Conservation (phyloP, 2,113 vertebrate species). For the Galbula dea region DNA sequence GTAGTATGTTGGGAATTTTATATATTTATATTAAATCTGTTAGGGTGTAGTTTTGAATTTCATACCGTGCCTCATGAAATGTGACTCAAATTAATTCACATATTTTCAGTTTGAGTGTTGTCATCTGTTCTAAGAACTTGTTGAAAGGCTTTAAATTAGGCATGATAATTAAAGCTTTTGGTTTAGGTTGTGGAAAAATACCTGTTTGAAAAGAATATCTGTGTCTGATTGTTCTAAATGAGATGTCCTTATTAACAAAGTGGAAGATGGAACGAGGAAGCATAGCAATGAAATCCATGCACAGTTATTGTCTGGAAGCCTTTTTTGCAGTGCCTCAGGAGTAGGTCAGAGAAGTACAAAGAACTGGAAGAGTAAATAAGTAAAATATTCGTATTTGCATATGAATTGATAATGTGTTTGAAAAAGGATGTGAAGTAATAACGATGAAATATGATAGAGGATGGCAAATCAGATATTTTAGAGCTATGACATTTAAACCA, state of each 20-base stretch:
- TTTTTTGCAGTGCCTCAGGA: background rate
- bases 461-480: background rate
- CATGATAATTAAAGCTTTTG: background rate
- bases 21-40: background rate
- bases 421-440: background rate
- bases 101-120: background rate
- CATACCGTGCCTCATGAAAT: background rate
- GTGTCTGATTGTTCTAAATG: background rate
- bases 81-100: background rate
- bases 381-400: background rate
- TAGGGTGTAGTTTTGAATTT: background rate
- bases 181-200: background rate
- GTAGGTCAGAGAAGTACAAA: background rate
- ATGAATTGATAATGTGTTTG: background rate
- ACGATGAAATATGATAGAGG: background rate
- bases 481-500: background rate
- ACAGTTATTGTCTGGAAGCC: background rate
- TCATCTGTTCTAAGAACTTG: background rate
- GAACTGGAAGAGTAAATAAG: background rate
- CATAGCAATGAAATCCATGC: background rate
- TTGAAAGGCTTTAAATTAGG: background rate
- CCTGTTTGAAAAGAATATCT: background rate
- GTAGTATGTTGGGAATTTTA: background rate
- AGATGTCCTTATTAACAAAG: background rate
- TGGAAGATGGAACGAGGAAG: background rate